Percentiles rank a stretch among this genome's conserved stretches.
These are phyloP conservation scores for Drosophila pseudoobscura DNA, from an alignment of 1,140 invertebrate species.

Conservation along the genomic window DNA sequence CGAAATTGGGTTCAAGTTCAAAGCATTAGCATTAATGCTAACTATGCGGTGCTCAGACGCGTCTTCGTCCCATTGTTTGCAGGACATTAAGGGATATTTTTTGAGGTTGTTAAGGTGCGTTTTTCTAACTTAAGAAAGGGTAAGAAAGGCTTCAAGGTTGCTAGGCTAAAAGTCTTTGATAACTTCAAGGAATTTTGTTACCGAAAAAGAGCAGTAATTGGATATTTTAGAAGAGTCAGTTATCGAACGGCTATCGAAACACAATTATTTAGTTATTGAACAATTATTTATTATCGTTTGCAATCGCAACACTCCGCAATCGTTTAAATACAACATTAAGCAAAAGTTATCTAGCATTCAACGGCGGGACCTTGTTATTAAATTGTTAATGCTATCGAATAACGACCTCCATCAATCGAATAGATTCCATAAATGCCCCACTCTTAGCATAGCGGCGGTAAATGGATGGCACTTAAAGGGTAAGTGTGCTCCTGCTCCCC, in stretches of 20 bases:
- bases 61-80: conserved; percentile 35
- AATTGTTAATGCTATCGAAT: too few relatives aligned
- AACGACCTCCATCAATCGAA: background rate
- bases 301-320: too few relatives aligned
- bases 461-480: conserved; percentile 8
- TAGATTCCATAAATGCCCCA: conserved; percentile 24
- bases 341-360: too few relatives aligned
- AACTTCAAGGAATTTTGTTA: too few relatives aligned
- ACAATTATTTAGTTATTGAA: too few relatives aligned
- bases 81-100: conserved; percentile 26
- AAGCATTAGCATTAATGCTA: conserved; percentile 53
- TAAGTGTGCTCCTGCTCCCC: conserved; percentile 12
- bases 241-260: too few relatives aligned
- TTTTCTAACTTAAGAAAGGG: conserved; percentile 1
- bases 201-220: too few relatives aligned
- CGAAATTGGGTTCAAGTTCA: conserved; percentile 69
- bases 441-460: conserved; percentile 29
- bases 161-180: background rate
- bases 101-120: conserved; percentile 18
- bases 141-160: background rate
- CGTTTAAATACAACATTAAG: too few relatives aligned
- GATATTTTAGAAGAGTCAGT: too few relatives aligned
- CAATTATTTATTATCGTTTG: too few relatives aligned
- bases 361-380: too few relatives aligned
- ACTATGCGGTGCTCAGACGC: conserved; percentile 42